Base-by-base conservation (phyloP, 1,140 invertebrate species). In the Bombus difficillimus region DNA sequence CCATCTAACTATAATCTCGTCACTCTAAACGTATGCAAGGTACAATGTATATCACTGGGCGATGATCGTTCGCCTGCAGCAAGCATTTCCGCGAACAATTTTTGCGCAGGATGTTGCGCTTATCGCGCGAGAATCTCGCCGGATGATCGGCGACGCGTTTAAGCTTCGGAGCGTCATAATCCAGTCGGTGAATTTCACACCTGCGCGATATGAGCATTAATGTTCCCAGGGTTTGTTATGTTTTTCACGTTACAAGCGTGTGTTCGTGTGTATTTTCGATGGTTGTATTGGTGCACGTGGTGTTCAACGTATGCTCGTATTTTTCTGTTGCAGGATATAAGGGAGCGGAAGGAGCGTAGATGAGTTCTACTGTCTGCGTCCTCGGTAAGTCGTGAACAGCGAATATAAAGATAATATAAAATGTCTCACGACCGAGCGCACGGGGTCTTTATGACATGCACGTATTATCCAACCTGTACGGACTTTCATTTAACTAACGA, bases 311-410 rank as follows among this genome's bases (percentile, higher is more conserved):
- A 74, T 15, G 12, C n/a, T 37, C 39, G 41, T 85, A 15, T 69
- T 4, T 87, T 83, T 82, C 39, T 93, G 90, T 94, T 94, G 73
- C 92, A 94, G 94, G 92, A 92, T 87, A 83, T 91, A 89, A 92
- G 89, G 89, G 83, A 86, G 86, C 76, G 77, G 90, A 93, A 91
- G 88, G 86, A 93, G 87, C 90, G 92, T 93, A 94, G 93, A 94
- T 95, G 94, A 94, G 89, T 94, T 91, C 91, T 91, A 91, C 91
- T 91, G 91, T 91, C 90, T 91, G 43, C 88, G 84, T 83, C 87
- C 83, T 92, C 86, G 93, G 93, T 95, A 90, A 95, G 90, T 94
- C 83, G 87, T 72, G 78, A 86, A 69, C 72, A 28, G 41, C 18
- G 37, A 80, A 81, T 77, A 68, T 89, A 64, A 43, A 82, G 69